A percentile compares a stretch with the other conserved stretches of the same genome.
Evolutionary conservation across 2,888 invertebrate species (phyloP).

Genomic region (Zygaena filipendulae): DNA sequence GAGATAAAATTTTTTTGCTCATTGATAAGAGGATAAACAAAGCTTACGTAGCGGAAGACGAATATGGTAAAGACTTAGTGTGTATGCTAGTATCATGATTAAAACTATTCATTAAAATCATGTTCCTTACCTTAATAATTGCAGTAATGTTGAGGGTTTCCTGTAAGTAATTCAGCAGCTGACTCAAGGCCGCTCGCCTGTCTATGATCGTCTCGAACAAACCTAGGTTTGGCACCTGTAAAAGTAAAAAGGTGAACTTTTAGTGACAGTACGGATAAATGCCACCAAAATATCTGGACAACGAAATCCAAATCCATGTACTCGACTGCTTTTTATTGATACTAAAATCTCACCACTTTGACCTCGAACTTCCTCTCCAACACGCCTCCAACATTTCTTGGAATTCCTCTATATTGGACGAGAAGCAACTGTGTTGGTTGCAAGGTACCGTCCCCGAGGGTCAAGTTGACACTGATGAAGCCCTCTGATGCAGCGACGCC

Average conservation of each 20-base stretch:
- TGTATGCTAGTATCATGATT: too few relatives aligned
- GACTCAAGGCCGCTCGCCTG: constrained; percentile 27
- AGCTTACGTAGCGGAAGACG: too few relatives aligned
- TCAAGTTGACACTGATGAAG: neutral
- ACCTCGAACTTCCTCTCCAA: neutral
- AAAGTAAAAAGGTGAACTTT: neutral
- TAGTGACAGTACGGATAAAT: neutral
- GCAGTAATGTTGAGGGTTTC: constrained; percentile 32
- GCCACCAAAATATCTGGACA: too few relatives aligned
- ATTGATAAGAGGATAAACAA: too few relatives aligned
- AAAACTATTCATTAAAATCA: too few relatives aligned
- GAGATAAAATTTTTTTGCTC: too few relatives aligned
- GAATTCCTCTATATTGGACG: neutral
- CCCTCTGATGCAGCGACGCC: neutral
- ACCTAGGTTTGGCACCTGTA: constrained; percentile 13
- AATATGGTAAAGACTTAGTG: too few relatives aligned
- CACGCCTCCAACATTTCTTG: neutral
- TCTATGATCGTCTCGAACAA: constrained; percentile 14
- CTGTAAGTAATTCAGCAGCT: constrained; percentile 32
- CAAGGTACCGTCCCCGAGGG: neutral
- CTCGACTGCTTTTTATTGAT: too few relatives aligned
- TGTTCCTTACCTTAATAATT: constrained; percentile 36
- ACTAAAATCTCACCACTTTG: too few relatives aligned
- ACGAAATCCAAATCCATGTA: too few relatives aligned
- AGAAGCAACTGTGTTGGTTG: neutral